Evolutionary conservation across 2,113 vertebrate genomes (phyloP).

Genomic region (Mola mola): DNA sequence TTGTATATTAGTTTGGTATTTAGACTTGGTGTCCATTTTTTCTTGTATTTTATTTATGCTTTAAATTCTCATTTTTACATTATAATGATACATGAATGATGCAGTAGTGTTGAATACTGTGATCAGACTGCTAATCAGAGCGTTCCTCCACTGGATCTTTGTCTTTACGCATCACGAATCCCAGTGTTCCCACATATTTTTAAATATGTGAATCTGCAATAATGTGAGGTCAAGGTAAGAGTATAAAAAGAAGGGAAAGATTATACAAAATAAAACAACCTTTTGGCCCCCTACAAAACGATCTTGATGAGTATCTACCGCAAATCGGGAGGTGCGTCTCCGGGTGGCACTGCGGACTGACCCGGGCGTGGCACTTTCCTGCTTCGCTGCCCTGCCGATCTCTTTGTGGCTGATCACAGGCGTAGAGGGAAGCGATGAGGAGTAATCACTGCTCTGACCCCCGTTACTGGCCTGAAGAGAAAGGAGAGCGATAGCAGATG

Average conservation of each 20-base stretch:
- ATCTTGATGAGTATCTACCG: conserved; percentile 74
- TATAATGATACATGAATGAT: too few species aligned
- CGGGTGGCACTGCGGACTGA: conserved; percentile 88
- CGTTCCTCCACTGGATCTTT: not conserved
- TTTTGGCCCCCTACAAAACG: too few species aligned
- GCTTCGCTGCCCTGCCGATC: conserved; percentile 83
- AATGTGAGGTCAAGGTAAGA: not conserved
- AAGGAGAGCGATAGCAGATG: conserved; percentile 18
- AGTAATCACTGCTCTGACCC: conserved; percentile 93
- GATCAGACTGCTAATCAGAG: not conserved
- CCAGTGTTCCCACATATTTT: too few species aligned
- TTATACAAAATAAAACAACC: too few species aligned
- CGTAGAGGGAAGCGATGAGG: conserved; percentile 94
- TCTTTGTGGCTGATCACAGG: conserved; percentile 94
- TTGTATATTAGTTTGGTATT: too few species aligned
- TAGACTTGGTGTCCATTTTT: too few species aligned
- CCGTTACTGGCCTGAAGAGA: conserved; percentile 89
- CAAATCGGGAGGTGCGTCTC: conserved; percentile 88
- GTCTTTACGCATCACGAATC: too few species aligned
- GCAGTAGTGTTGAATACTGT: too few species aligned
- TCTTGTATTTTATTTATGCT: too few species aligned
- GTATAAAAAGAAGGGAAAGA: not conserved
- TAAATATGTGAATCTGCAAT: not conserved
- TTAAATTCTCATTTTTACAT: too few species aligned
- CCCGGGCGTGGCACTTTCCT: conserved; percentile 84